A percentile compares a stretch with the other conserved stretches of the same genome.
phyloP scores from a whole-genome alignment of 2,797 vertebrate species.

The Argya squamiceps region DNA sequence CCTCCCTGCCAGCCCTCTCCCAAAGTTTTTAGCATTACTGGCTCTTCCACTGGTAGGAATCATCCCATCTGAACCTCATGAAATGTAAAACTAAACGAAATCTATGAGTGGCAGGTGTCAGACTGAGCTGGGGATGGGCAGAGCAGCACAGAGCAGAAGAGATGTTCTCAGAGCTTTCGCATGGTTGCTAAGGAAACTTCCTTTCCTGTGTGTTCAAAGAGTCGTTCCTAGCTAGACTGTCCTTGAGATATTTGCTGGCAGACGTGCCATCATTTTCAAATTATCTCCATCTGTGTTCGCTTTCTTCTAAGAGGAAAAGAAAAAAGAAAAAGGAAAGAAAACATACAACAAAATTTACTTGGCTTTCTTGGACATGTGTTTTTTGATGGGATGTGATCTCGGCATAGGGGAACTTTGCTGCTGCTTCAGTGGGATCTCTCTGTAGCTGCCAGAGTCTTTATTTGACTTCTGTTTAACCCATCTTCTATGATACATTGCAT shows the following conservation, averaged over 20 bases:
- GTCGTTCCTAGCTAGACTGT: not conserved
- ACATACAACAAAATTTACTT: not conserved
- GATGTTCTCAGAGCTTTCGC: not conserved
- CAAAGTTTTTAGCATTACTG: not conserved
- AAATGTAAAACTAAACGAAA: slow-evolving; percentile 15
- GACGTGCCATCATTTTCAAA: not conserved
- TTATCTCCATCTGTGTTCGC: not conserved
- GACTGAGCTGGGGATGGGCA: not conserved
- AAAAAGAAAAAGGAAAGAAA: not conserved
- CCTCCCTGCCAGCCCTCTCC: not conserved
- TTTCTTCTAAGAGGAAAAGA: not conserved
- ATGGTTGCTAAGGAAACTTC: slow-evolving; percentile 66
- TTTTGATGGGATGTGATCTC: not conserved
- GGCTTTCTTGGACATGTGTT: not conserved
- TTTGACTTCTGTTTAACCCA: not conserved
- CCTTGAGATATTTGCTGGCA: slow-evolving; percentile 16
- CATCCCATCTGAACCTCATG: not conserved
- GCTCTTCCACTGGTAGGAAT: not conserved
- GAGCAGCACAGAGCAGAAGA: not conserved
- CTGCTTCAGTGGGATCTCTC: not conserved
- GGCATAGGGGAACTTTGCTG: not conserved
- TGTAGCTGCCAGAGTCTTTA: not conserved
- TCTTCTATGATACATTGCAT: not conserved
- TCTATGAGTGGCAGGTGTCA: not conserved
- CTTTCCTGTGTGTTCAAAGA: slow-evolving; percentile 35